A percentile compares a stretch with the other conserved stretches of the same genome.
These are phyloP conservation scores for Doryteuthis pealeii DNA, from an alignment of 1,140 invertebrate genomes.

Conservation along the genomic window DNA sequence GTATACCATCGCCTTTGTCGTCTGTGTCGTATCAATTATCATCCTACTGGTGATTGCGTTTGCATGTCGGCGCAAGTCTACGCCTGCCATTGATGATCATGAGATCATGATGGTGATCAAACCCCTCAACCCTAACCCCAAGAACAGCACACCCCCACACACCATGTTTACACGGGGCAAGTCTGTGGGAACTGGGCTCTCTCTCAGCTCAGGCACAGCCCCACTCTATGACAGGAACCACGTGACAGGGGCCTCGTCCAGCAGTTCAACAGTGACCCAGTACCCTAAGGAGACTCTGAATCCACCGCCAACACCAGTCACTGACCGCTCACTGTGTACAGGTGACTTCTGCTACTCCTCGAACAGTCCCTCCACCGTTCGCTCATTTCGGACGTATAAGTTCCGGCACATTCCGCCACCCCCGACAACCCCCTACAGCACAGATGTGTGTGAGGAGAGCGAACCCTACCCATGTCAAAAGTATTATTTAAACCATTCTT, in stretches of 20 bases:
- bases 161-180: slow-evolving; percentile 41
- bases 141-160: slow-evolving; percentile 30
- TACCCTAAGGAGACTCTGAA: slow-evolving; percentile 83
- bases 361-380: slow-evolving; percentile 52
- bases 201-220: slow-evolving; percentile 37
- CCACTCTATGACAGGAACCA: slow-evolving; percentile 73
- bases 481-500: slow-evolving; percentile 44
- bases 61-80: slow-evolving; percentile 49
- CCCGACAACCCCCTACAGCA: slow-evolving; percentile 91
- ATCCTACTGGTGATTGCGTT: slow-evolving; percentile 49
- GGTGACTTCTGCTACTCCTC: slow-evolving; percentile 48
- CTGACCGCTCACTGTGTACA: slow-evolving; percentile 61
- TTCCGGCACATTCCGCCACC: slow-evolving; percentile 80
- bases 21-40: slow-evolving; percentile 46
- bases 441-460: slow-evolving; percentile 85
- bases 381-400: slow-evolving; percentile 69
- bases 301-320: slow-evolving; percentile 86
- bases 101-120: slow-evolving; percentile 50
- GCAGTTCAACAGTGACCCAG: slow-evolving; percentile 65
- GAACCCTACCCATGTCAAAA: slow-evolving; percentile 52
- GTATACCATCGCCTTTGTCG: slow-evolving; percentile 52
- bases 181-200: slow-evolving; percentile 40
- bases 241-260: slow-evolving; percentile 77
- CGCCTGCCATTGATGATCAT: slow-evolving; percentile 26
- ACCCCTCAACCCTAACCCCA: slow-evolving; percentile 37